These are phyloP conservation scores for Micronycteris hirsuta DNA, from an alignment of 2,113 vertebrate genomes.

Conservation along the genomic window DNA sequence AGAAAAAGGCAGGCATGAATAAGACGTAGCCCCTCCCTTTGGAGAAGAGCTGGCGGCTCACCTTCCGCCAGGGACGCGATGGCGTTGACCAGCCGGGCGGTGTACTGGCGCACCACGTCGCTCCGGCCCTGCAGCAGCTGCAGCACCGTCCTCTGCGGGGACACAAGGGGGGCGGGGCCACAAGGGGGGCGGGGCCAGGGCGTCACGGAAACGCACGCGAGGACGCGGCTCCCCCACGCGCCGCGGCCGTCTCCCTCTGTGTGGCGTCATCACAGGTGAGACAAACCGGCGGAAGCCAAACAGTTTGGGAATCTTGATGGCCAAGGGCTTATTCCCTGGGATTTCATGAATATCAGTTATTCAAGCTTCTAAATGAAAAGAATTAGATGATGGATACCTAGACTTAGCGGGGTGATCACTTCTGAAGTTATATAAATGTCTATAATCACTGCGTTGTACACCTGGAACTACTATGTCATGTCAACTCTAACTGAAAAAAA, in stretches of 20 bases:
- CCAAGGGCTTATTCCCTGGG: not conserved
- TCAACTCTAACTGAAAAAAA: not conserved
- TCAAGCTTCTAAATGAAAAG: not conserved
- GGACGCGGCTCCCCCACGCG: fast-evolving
- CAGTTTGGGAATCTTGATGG: not conserved
- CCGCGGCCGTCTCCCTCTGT: not conserved
- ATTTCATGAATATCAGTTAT: not conserved
- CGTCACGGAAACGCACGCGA: not conserved
- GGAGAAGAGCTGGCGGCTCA: constrained; percentile 64
- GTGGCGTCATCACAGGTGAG: not conserved
- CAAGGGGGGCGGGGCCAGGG: not conserved
- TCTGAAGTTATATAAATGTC: not conserved
- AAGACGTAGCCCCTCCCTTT: not conserved
- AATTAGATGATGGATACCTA: not conserved
- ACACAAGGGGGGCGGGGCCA: not conserved
- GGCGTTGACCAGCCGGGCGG: constrained; percentile 91
- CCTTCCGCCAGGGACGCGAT: constrained; percentile 92
- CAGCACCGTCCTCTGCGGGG: constrained; percentile 84
- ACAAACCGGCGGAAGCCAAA: not conserved
- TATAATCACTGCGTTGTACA: not conserved
- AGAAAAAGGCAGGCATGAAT: fast-evolving
- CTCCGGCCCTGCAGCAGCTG: constrained; percentile 87
- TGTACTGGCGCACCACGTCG: constrained; percentile 91
- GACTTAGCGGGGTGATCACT: not conserved
- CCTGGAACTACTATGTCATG: not conserved